Conservation (phyloP, 2,113 vertebrate species). For the Trichechus manatus region DNA sequence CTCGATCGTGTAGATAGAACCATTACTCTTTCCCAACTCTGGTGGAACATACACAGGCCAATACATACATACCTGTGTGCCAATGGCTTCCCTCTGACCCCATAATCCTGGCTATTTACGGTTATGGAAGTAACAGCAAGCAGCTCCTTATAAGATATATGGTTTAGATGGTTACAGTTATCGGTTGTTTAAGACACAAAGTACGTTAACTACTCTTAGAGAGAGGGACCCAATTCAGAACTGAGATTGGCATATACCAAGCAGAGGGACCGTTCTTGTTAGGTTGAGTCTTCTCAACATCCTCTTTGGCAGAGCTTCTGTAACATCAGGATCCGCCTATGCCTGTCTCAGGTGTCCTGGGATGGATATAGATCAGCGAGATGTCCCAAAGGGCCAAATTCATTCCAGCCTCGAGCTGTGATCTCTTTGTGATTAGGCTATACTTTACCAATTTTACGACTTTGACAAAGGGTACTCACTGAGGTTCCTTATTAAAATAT, state of each 20-base stretch:
- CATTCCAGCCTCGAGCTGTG: neutral
- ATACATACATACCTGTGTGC: neutral
- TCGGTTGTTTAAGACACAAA: neutral
- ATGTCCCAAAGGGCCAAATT: neutral
- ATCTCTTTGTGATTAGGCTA: neutral
- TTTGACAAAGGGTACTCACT: neutral
- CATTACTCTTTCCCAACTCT: neutral
- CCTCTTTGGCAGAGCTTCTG: neutral
- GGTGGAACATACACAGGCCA: neutral
- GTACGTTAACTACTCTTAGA: neutral
- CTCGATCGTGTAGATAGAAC: neutral
- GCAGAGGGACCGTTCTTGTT: neutral
- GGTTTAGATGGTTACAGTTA: neutral
- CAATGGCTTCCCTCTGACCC: neutral
- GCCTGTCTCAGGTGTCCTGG: neutral
- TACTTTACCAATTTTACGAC: neutral
- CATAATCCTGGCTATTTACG: neutral
- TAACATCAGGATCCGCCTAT: neutral
- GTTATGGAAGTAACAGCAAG: neutral
- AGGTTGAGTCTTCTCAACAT: neutral
- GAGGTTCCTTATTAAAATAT: neutral
- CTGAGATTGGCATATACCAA: neutral
- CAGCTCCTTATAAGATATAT: neutral
- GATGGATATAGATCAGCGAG: neutral
- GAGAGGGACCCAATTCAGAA: neutral